These are phyloP conservation scores for Xylota sylvarum DNA, from an alignment of 2,888 invertebrate genomes.

Conservation along the genomic window DNA sequence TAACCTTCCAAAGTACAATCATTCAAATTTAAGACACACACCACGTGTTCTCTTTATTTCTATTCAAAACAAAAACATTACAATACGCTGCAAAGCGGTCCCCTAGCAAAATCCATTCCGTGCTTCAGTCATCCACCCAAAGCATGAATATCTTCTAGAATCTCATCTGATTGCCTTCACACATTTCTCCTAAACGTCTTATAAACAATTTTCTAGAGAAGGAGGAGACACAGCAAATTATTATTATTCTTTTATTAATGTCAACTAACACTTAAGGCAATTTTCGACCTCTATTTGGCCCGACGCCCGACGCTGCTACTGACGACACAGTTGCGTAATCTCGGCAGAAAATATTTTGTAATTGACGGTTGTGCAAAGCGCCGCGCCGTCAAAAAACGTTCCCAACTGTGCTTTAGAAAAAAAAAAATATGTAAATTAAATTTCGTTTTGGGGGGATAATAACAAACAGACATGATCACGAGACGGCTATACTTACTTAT, in stretches of 20 bases:
- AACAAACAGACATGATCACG: constrained; percentile 19
- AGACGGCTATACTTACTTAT: constrained; percentile 14
- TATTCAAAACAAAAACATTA: not conserved
- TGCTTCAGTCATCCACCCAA: not conserved
- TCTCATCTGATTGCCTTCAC: constrained; percentile 41
- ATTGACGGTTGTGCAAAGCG: constrained; percentile 8
- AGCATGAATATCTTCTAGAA: constrained; percentile 29
- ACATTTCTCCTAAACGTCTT: constrained; percentile 16
- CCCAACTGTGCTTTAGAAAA: not conserved
- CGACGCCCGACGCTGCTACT: not conserved
- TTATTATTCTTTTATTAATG: constrained; percentile 52
- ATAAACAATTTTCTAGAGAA: not conserved
- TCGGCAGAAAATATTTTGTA: constrained; percentile 19
- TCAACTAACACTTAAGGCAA: constrained; percentile 59
- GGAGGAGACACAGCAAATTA: constrained; percentile 22
- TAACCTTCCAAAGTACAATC: not conserved
- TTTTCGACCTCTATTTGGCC: constrained; percentile 35
- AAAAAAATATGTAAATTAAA: not conserved
- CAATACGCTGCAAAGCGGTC: not conserved
- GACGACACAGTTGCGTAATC: constrained; percentile 36
- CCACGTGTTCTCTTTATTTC: not conserved
- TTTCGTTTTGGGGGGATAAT: not conserved
- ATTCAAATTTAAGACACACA: not conserved
- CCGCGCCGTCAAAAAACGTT: not conserved
- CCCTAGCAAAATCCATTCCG: constrained; percentile 1